Conservation (phyloP, 2,797 vertebrate genomes). For the Novumbra hubbsi region DNA sequence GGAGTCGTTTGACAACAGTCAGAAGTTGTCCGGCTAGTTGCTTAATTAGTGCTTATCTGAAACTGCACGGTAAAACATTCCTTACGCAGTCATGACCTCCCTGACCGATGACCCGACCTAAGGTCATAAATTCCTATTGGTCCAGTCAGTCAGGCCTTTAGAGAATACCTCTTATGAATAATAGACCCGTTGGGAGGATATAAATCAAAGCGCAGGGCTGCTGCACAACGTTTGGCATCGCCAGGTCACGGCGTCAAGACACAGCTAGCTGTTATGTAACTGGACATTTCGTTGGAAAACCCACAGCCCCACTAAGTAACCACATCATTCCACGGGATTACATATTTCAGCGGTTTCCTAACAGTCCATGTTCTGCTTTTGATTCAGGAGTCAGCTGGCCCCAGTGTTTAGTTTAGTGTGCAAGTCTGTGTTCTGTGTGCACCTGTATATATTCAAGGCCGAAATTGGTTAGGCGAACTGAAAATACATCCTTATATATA, state of each 20-base stretch:
- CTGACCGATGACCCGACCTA: constrained; percentile 20
- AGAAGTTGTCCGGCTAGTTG: neutral
- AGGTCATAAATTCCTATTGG: constrained; percentile 37
- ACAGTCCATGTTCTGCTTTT: neutral
- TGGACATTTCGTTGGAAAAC: constrained; percentile 4
- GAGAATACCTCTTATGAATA: constrained; percentile 12
- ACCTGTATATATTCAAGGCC: neutral
- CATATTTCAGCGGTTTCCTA: neutral
- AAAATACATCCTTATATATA: neutral
- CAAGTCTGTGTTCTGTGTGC: neutral
- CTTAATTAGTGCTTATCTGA: neutral
- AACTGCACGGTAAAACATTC: neutral
- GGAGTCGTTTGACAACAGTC: neutral
- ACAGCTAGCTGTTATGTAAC: neutral
- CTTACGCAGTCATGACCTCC: neutral
- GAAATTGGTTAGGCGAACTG: neutral
- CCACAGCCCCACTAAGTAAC: neutral
- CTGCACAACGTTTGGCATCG: constrained; percentile 16
- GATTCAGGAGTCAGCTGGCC: neutral
- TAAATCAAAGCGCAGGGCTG: constrained; percentile 41
- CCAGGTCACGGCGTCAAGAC: constrained; percentile 25
- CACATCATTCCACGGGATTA: neutral
- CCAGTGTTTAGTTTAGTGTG: neutral
- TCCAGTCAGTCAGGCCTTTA: neutral
- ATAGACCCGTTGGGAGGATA: constrained; percentile 12